phyloP scores from a whole-genome alignment of 2,888 invertebrate species.

The Campopleginae sp. region DNA sequence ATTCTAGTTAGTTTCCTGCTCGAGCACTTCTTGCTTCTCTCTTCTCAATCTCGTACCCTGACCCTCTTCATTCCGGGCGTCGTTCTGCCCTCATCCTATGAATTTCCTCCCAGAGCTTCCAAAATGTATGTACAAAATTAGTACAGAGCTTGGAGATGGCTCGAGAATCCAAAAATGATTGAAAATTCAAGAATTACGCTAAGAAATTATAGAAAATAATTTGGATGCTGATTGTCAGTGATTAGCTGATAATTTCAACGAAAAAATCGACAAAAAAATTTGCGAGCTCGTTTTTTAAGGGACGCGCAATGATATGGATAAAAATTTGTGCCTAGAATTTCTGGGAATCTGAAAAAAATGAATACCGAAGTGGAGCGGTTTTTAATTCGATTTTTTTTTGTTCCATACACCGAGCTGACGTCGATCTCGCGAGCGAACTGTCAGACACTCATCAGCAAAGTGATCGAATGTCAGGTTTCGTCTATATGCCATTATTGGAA shows the following conservation, averaged over 20 bases:
- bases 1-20: conserved; percentile 76
- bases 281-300: neutral
- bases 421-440: conserved; percentile 45
- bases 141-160: neutral
- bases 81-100: conserved; percentile 53
- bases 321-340: neutral
- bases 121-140: neutral
- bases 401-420: conserved; percentile 45
- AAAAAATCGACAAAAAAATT: too few species aligned
- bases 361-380: neutral
- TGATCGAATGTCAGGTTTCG: conserved; percentile 65
- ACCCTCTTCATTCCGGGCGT: conserved; percentile 45
- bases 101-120: conserved; percentile 7
- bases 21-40: conserved; percentile 63
- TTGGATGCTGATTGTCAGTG: neutral
- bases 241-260: neutral
- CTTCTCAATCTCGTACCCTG: conserved; percentile 45
- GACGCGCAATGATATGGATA: neutral
- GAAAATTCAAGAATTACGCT: neutral
- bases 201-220: neutral
- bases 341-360: neutral
- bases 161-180: neutral
- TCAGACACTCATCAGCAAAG: conserved; percentile 46
- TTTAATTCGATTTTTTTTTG: conserved; percentile 28
- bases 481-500: conserved; percentile 47